A percentile compares a stretch with the other conserved stretches of the same genome.
These are phyloP conservation scores for Bostrychus sinensis DNA, from an alignment of 2,113 vertebrate species.

Conservation along the genomic window DNA sequence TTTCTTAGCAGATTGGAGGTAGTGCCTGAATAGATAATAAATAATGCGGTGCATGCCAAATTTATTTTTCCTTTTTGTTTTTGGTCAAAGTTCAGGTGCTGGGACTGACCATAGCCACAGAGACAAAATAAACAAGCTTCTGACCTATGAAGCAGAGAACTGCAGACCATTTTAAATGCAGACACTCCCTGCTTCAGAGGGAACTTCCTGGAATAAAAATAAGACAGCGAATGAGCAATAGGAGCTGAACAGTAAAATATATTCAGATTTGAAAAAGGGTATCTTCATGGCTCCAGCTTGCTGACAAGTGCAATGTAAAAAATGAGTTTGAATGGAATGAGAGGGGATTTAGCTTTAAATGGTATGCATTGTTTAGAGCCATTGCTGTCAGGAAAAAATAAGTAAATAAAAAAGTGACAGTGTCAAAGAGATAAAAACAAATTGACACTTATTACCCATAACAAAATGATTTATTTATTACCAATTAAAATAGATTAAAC, in stretches of 20 bases:
- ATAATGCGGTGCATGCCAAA: slow-evolving; percentile 81
- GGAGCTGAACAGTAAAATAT: slow-evolving; percentile 91
- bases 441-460: background rate
- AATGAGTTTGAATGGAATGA: slow-evolving; percentile 46
- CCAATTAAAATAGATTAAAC: background rate
- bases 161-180: slow-evolving; percentile 99
- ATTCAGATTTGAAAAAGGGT: slow-evolving; percentile 53
- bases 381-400: background rate
- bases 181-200: slow-evolving; percentile 99
- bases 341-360: slow-evolving; percentile 40
- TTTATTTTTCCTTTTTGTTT: slow-evolving; percentile 37
- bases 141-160: slow-evolving; percentile 99
- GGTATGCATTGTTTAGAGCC: background rate
- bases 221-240: slow-evolving; percentile 96
- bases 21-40: background rate
- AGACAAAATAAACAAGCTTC: slow-evolving; percentile 99
- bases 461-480: background rate
- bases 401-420: background rate
- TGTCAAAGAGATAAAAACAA: background rate
- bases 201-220: slow-evolving; percentile 99
- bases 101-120: slow-evolving; percentile 99
- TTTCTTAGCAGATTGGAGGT: too few species aligned
- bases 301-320: slow-evolving; percentile 51
- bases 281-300: slow-evolving; percentile 61
- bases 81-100: slow-evolving; percentile 81